A percentile compares a stretch with the other conserved stretches of the same genome.
phyloP scores from a whole-genome alignment of 2,888 invertebrate species.

The Physocephala rufipes region DNA sequence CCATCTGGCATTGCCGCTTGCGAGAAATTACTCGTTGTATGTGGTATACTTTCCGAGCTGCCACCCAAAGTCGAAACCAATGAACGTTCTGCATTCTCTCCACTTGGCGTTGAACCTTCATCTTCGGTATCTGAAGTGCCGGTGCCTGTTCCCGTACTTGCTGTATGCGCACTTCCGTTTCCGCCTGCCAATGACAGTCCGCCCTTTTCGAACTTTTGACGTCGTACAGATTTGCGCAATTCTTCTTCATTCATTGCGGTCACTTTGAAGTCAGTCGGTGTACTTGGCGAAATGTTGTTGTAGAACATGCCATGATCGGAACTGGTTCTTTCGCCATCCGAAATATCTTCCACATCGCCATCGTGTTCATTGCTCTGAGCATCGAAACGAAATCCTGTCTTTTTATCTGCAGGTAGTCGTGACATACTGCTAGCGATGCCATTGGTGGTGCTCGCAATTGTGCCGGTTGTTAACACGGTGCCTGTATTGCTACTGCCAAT shows the following conservation, averaged over 20 bases:
- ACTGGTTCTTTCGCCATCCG: conserved; percentile 81
- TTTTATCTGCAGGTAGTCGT: conserved; percentile 61
- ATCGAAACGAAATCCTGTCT: conserved; percentile 67
- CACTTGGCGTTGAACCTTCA: conserved; percentile 81
- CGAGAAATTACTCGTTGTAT: conserved; percentile 61
- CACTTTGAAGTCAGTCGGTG: conserved; percentile 78
- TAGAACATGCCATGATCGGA: conserved; percentile 81
- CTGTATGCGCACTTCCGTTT: conserved; percentile 66
- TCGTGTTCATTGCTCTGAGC: conserved; percentile 80
- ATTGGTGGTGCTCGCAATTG: neutral
- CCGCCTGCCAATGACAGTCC: conserved; percentile 65
- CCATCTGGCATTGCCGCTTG: conserved; percentile 65
- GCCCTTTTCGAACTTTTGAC: conserved; percentile 72
- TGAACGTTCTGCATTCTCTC: conserved; percentile 80
- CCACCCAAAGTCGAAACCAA: conserved; percentile 74
- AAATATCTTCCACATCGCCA: conserved; percentile 86
- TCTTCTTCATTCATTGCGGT: conserved; percentile 90
- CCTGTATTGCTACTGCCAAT: conserved; percentile 60
- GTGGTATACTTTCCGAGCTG: conserved; percentile 72
- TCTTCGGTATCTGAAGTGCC: conserved; percentile 82
- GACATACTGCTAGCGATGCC: conserved; percentile 41
- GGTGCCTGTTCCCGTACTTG: conserved; percentile 69
- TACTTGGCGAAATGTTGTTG: conserved; percentile 68
- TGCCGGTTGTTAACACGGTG: conserved; percentile 40
- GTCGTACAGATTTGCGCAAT: conserved; percentile 77